Evolutionary conservation across 2,888 invertebrate species (phyloP), one percentile per base, ranked within the genome.

Genomic region (Lissonota sp.): DNA sequence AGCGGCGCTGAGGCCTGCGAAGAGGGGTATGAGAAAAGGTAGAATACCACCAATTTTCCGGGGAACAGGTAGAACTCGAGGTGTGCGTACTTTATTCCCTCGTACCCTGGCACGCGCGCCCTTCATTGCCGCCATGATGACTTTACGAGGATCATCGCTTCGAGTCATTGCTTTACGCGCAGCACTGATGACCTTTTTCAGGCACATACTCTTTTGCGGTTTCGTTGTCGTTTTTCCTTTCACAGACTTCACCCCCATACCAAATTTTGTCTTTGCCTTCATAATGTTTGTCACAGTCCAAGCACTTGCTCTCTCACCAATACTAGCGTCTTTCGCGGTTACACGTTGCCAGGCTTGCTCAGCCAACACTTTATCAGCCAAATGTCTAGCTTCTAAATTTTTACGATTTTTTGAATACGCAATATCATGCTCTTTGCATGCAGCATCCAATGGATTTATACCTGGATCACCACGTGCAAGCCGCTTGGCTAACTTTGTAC

Each of bases 291-390:
- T 83, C 49, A 91, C 87, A 49, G 87, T 74, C 74, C 79, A 87
- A 12, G 89, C 84, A 12, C 86, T 86, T 67, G 87, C 75, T 84
- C 87, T 88, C 88, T 91, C 90, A 39, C 88, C 86, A 51, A 88
- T 39, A 57, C 71, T 83, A 6, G 88, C 80, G 84, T 91, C 86
- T 77, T 77, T 83, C 5, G 89, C 80, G 39, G 79, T 82, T 16
- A 89, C 84, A 51, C 89, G 78, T 42, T 86, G 37, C 86, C 84
- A 87, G 26, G 90, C 91, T 84, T 85, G 85, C 53, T 89, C 84
- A 12, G 86, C 84, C 14, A 92, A 81, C 37, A 83, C 40, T 75
- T 84, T 82, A 85, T 93, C 91, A 0, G 92, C 92, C 64, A 83
- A 80, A 80, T 91, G 87, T 46, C 91, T 83, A 4, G 53, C 77